A percentile compares a stretch with the other conserved stretches of the same genome.
Evolutionary conservation across 2,797 vertebrate species (phyloP).

Genomic region (Myiotriccus ornatus): DNA sequence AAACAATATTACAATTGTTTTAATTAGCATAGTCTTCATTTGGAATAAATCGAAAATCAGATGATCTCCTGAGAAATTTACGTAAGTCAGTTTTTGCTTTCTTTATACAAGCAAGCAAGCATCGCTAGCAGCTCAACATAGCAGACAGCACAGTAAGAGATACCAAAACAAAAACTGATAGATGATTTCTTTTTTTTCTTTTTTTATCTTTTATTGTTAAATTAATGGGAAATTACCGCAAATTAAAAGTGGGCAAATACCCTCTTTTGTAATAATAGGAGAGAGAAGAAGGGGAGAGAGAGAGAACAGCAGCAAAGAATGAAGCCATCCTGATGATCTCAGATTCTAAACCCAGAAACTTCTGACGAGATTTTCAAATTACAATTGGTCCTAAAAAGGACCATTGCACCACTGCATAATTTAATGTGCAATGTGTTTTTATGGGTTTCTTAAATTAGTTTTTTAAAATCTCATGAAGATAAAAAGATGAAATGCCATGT

Average conservation of each 20-base stretch:
- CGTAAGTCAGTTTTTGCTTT: neutral
- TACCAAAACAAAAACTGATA: neutral
- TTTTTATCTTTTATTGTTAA: neutral
- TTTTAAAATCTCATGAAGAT: neutral
- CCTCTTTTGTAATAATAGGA: neutral
- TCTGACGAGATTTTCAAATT: neutral
- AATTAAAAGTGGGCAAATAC: neutral
- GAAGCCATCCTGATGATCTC: neutral
- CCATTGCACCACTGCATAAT: neutral
- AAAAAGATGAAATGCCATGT: neutral
- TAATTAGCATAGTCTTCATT: slow-evolving; percentile 25
- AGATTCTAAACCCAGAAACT: neutral
- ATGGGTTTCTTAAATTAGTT: neutral
- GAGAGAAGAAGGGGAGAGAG: neutral
- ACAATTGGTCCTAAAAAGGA: neutral
- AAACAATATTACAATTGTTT: slow-evolving; percentile 30
- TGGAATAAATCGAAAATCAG: slow-evolving; percentile 27
- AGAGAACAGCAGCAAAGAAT: neutral
- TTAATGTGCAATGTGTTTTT: neutral
- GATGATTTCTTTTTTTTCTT: neutral
- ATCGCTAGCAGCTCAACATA: neutral
- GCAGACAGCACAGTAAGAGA: neutral
- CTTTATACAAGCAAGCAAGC: neutral
- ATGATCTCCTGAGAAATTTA: neutral
- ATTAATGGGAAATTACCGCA: neutral